Base-by-base conservation (phyloP, 2,888 invertebrate genomes). In the Harpagoxenus sublaevis region DNA sequence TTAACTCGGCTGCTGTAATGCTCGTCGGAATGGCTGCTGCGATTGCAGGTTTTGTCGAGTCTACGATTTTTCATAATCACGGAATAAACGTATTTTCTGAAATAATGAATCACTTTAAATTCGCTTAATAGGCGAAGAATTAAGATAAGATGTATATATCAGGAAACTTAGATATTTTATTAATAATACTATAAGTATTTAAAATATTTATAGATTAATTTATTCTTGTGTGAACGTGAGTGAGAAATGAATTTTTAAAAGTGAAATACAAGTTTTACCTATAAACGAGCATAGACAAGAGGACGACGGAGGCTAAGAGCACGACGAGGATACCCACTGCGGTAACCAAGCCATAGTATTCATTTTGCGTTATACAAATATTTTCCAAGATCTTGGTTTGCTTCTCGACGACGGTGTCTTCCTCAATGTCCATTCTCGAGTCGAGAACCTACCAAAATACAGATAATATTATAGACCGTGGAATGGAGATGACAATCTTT, bases 281-380 rank as follows among this genome's bases (percentile, higher is more conserved):
- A 95, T 98, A 98, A 86, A 97, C 97, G 88, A 98, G 96, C 85
- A 97, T 97, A 0, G 97, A 97, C 35, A 97, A 96, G 71, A 97
- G 95, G 31, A 98, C 96, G 91, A 98, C 96, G 60, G 97, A 97
- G 85, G 98, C 96, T 28, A 98, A 95, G 55, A 98, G 95, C 10
- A 97, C 97, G 90, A 98, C 96, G 51, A 98, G 95, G 15, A 97
- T 96, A 85, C 98, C 97, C 0, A 98, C 96, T 0, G 98, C 97
- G 2, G 97, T 97, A 77, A 98, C 96, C n/a, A 98, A 95, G 0
- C 98, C 97, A 92, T 98, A 97, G 95, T 98, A 98, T 94, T 98
- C 98, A 79, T 97, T 96, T 3, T 97, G 97, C 1, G 98, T 97
- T 85, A 98, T 96, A 94, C 98, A 98, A 35, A 98, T 97, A 0